These are phyloP conservation scores for Salpingus planirostris DNA, from an alignment of 2,888 invertebrate genomes.

Conservation along the genomic window DNA sequence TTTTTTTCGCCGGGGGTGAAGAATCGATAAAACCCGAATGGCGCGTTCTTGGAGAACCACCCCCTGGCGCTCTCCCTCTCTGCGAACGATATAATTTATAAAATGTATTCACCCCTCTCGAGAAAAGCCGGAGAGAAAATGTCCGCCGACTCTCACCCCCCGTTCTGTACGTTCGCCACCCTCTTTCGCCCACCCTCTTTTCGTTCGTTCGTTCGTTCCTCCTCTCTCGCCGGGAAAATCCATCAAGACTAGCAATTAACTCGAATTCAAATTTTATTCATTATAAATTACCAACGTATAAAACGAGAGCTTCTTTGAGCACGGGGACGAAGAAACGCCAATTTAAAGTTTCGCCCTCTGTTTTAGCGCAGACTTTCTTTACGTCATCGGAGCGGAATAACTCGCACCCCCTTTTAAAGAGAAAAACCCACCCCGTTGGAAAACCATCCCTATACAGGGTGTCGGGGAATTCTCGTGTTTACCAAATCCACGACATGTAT, in stretches of 20 bases:
- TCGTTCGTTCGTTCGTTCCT: too few species aligned
- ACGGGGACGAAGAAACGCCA: conserved; percentile 40
- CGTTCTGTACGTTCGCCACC: too few species aligned
- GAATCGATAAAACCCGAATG: conserved; percentile 40
- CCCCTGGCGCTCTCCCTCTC: conserved; percentile 8
- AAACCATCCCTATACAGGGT: too few species aligned
- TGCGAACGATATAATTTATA: conserved; percentile 35
- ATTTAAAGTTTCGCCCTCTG: conserved; percentile 41
- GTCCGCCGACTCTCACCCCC: too few species aligned
- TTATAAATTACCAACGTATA: conserved; percentile 44
- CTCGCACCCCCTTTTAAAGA: too few species aligned
- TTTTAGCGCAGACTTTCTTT: conserved; percentile 25
- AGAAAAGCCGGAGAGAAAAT: conserved; percentile 30
- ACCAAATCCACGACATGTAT: too few species aligned
- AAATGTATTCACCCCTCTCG: conserved; percentile 38
- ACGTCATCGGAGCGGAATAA: too few species aligned
- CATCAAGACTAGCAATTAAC: conserved; percentile 44
- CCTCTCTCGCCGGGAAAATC: conserved; percentile 38
- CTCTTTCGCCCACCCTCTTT: too few species aligned
- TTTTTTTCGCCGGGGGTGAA: conserved; percentile 33
- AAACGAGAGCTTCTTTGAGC: conserved; percentile 41
- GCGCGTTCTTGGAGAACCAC: conserved; percentile 38
- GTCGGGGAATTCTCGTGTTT: too few species aligned
- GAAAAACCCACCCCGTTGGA: too few species aligned
- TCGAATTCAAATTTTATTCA: conserved; percentile 45